Conservation (phyloP, 1,140 invertebrate species). For the Saccostrea echinata region DNA sequence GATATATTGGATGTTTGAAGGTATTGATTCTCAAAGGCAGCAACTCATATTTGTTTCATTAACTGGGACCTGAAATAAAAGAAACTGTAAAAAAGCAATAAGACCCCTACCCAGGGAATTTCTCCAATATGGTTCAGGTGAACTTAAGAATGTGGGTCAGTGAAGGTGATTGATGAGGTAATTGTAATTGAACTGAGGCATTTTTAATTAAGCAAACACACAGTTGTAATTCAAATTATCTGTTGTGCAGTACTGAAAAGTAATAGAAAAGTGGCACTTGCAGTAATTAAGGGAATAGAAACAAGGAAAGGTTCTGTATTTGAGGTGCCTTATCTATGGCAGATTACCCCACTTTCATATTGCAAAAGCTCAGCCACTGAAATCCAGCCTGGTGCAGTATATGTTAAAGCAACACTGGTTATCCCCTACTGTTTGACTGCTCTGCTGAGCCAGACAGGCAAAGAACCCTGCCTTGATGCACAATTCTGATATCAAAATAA, state of each 20-base stretch:
- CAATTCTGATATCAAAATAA: constrained; percentile 38
- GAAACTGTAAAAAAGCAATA: constrained; percentile 4
- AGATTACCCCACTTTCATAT: constrained; percentile 28
- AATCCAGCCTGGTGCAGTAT: neutral
- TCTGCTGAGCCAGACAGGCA: neutral
- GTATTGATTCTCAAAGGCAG: constrained; percentile 36
- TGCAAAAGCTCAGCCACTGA: neutral
- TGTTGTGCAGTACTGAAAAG: neutral
- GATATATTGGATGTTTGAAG: constrained; percentile 19
- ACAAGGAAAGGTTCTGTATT: neutral
- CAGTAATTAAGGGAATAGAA: constrained; percentile 1
- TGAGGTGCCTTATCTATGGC: neutral
- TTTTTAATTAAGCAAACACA: constrained; percentile 30
- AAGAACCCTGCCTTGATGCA: constrained; percentile 13
- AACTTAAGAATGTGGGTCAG: constrained; percentile 3
- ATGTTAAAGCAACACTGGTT: neutral
- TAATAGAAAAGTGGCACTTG: constrained; percentile 11
- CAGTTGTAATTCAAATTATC: constrained; percentile 14
- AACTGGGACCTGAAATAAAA: neutral
- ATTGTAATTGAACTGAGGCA: constrained; percentile 17
- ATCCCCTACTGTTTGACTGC: constrained; percentile 30
- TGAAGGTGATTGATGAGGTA: constrained; percentile 13
- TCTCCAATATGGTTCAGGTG: neutral
- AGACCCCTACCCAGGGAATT: neutral
- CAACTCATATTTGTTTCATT: constrained; percentile 28